These are phyloP conservation scores for Neoseiulus cucumeris DNA, from an alignment of 1,140 invertebrate genomes.

Conservation along the genomic window DNA sequence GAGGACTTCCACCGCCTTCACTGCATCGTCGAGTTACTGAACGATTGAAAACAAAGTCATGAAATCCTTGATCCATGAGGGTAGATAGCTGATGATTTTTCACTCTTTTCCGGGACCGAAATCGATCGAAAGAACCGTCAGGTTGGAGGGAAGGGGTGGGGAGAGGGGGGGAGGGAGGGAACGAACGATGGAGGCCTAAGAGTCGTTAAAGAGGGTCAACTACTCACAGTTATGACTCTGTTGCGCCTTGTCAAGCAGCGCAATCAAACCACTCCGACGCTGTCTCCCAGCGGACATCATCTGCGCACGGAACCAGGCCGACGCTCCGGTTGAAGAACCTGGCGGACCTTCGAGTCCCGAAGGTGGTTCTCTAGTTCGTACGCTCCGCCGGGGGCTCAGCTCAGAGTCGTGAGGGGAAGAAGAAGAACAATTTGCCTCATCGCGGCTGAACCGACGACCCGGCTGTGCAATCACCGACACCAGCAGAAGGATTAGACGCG, in stretches of 20 bases:
- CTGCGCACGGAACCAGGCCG: slow-evolving; percentile 10
- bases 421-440: background rate
- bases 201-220: no score
- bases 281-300: background rate
- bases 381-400: background rate
- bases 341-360: slow-evolving; percentile 17
- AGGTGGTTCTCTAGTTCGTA: background rate
- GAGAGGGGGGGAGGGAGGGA: no score
- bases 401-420: background rate
- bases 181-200: no score
- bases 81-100: no score
- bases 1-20: slow-evolving; percentile 7
- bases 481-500: background rate
- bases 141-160: no score
- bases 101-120: no score
- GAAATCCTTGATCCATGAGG: no score
- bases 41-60: background rate
- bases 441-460: background rate
- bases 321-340: slow-evolving; percentile 10
- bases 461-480: background rate
- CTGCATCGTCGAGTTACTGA: slow-evolving; percentile 5
- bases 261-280: slow-evolving; percentile 7
- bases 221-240: slow-evolving; percentile 7
- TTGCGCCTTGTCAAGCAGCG: slow-evolving; percentile 2
- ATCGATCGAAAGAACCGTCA: no score